A percentile compares a stretch with the other conserved stretches of the same genome.
These are phyloP conservation scores for Falco novaeseelandiae DNA, from an alignment of 2,797 vertebrate genomes.

Conservation along the genomic window DNA sequence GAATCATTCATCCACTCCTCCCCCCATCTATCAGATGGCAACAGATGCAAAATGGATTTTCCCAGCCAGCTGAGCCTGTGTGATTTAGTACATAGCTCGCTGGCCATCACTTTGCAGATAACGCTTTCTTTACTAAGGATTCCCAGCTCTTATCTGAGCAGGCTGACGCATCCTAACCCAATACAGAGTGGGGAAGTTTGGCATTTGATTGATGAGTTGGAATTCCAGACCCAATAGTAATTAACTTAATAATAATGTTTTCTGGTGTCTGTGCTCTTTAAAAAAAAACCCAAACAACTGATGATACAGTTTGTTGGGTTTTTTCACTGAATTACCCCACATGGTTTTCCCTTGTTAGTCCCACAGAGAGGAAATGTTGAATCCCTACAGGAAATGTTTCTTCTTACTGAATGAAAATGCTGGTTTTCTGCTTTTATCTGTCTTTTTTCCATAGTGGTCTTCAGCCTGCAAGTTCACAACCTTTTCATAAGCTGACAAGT, in stretches of 20 bases:
- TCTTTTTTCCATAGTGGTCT: background rate
- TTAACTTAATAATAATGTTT: background rate
- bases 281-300: background rate
- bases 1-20: background rate
- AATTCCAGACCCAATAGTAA: background rate
- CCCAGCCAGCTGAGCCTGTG: background rate
- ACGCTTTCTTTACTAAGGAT: background rate
- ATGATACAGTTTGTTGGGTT: background rate
- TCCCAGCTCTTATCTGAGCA: background rate
- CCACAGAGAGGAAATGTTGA: background rate
- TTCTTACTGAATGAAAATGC: background rate
- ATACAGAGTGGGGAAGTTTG: background rate
- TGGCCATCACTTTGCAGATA: background rate
- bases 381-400: background rate
- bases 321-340: background rate
- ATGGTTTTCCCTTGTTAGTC: background rate
- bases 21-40: background rate
- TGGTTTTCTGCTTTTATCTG: background rate
- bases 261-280: background rate
- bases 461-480: background rate
- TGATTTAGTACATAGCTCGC: background rate
- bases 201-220: background rate
- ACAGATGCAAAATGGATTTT: background rate
- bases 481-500: background rate
- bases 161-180: accelerated